A percentile compares a stretch with the other conserved stretches of the same genome.
These are phyloP conservation scores for Myopa testacea DNA, from an alignment of 2,888 invertebrate genomes.

Conservation along the genomic window DNA sequence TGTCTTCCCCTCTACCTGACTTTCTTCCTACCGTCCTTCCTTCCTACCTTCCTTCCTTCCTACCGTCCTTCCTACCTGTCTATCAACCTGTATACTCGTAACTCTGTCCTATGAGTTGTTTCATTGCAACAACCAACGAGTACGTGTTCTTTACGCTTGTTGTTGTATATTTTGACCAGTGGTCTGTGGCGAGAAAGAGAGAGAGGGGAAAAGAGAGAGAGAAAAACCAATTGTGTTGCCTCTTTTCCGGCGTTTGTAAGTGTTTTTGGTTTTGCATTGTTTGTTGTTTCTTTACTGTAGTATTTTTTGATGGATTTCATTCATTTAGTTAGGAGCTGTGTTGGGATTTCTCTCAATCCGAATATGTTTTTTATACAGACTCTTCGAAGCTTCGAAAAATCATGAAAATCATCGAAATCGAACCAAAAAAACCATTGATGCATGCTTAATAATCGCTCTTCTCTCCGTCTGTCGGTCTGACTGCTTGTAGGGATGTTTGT, in stretches of 20 bases:
- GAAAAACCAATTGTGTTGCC: neutral
- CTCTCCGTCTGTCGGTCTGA: neutral
- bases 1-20: neutral
- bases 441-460: neutral
- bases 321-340: slow-evolving; percentile 15
- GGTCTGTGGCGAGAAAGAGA: neutral
- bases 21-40: no score
- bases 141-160: neutral
- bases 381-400: slow-evolving; percentile 1
- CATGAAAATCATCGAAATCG: neutral
- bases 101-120: no score
- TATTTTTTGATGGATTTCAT: neutral
- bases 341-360: slow-evolving; percentile 1
- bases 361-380: neutral
- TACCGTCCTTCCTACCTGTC: no score
- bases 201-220: neutral
- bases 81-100: no score
- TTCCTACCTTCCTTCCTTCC: no score
- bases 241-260: slow-evolving; percentile 10
- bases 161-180: slow-evolving; percentile 32
- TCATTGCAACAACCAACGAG: no score
- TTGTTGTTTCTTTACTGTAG: neutral
- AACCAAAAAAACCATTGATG: no score
- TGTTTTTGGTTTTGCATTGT: neutral
- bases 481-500: neutral